phyloP scores from a whole-genome alignment of 2,888 invertebrate genomes.

The Drosophila setosimentum region DNA sequence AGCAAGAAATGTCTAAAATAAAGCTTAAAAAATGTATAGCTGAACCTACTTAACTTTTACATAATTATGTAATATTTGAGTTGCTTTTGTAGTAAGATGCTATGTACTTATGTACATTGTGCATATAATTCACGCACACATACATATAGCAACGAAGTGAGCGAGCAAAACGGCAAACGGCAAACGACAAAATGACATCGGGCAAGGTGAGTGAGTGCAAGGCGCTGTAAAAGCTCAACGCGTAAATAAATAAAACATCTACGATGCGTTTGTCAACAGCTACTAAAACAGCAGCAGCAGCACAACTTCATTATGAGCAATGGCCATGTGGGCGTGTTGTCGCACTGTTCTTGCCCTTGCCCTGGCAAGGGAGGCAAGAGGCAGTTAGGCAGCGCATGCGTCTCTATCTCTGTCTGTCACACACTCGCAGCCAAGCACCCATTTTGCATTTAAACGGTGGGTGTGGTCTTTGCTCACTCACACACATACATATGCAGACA shows the following conservation, averaged over 20 bases:
- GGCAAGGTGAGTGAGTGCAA: conserved; percentile 56
- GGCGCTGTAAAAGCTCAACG: conserved; percentile 74
- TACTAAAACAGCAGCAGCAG: conserved; percentile 42
- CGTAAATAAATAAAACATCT: conserved; percentile 67
- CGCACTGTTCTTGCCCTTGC: conserved; percentile 9
- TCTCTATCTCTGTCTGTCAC: conserved; percentile 17
- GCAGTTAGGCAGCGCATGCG: conserved; percentile 69
- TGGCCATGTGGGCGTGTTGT: conserved; percentile 68
- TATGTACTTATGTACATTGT: conserved; percentile 15
- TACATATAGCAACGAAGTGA: conserved; percentile 69
- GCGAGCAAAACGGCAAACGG: conserved; percentile 73
- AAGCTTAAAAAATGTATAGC: not conserved
- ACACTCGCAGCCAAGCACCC: conserved; percentile 63
- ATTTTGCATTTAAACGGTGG: conserved; percentile 73
- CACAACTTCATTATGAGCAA: conserved; percentile 61
- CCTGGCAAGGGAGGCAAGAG: conserved; percentile 19
- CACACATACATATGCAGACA: not conserved
- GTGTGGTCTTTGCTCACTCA: conserved; percentile 67
- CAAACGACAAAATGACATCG: conserved; percentile 74
- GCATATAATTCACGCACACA: not conserved
- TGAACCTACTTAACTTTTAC: not conserved
- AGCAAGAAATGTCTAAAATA: conserved; percentile 41
- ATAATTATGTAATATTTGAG: conserved; percentile 2
- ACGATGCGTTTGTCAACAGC: conserved; percentile 50
- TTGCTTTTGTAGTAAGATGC: not conserved